phyloP scores from a whole-genome alignment of 2,113 vertebrate species.

The Helogale parvula region DNA sequence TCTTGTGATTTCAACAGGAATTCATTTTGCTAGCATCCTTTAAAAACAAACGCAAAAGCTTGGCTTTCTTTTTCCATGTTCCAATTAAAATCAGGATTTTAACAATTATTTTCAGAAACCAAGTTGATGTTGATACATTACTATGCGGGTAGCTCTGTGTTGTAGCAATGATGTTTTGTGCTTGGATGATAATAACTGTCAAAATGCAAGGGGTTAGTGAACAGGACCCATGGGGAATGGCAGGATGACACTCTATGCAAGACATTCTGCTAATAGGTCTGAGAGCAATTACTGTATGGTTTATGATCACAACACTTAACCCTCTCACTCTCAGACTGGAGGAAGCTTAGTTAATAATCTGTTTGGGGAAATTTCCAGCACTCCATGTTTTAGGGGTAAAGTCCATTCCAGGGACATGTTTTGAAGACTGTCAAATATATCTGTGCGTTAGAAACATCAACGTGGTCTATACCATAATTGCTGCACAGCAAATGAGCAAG shows the following conservation, averaged over 20 bases:
- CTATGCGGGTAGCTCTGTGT: constrained; percentile 60
- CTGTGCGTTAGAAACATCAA: neutral
- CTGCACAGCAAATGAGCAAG: neutral
- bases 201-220: constrained; percentile 78
- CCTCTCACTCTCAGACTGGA: constrained; percentile 70
- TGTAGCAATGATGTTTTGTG: constrained; percentile 78
- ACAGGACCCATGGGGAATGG: constrained; percentile 81
- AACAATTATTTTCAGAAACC: constrained; percentile 53
- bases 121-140: constrained; percentile 74
- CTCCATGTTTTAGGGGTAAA: neutral
- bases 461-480: neutral
- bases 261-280: constrained; percentile 83
- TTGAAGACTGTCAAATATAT: neutral
- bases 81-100: constrained; percentile 43
- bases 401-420: neutral
- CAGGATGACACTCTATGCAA: constrained; percentile 81
- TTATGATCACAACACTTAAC: constrained; percentile 81
- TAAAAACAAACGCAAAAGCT: constrained; percentile 50
- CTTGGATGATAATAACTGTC: constrained; percentile 83
- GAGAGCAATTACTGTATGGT: constrained; percentile 82
- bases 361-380: neutral
- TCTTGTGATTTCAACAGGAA: neutral
- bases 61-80: constrained; percentile 2
- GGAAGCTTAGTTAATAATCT: neutral
- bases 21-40: neutral